Conservation (phyloP, 2,113 vertebrate species). For the Sturnira hondurensis region DNA sequence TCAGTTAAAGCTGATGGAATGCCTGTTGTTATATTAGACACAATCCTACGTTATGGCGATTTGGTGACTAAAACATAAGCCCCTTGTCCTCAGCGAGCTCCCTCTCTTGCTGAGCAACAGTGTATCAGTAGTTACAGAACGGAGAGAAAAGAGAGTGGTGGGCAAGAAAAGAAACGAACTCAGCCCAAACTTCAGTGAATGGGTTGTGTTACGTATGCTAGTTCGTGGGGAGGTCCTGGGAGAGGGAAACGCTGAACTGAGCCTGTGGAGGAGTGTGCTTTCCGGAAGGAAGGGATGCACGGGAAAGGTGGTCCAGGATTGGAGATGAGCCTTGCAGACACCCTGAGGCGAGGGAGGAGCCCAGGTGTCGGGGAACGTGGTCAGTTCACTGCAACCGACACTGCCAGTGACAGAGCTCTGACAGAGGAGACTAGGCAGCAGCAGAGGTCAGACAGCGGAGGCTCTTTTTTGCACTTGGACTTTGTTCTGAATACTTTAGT, state of each 20-base stretch:
- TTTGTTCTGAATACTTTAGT: not conserved
- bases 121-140: not conserved
- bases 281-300: not conserved
- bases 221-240: not conserved
- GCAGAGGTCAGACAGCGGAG: not conserved
- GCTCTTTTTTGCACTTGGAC: not conserved
- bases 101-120: not conserved
- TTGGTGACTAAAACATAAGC: not conserved
- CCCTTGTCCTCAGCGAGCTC: not conserved
- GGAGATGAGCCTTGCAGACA: not conserved
- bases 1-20: not conserved
- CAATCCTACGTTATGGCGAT: not conserved
- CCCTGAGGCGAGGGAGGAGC: not conserved
- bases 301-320: not conserved
- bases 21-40: not conserved
- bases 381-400: not conserved
- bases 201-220: not conserved
- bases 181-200: not conserved
- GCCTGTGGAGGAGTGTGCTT: not conserved
- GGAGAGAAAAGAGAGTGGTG: not conserved
- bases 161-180: not conserved
- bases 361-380: rapidly evolving
- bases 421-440: not conserved
- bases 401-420: not conserved
- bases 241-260: not conserved